Conservation (phyloP, 2,888 invertebrate species). For the Spodoptera exigua region DNA sequence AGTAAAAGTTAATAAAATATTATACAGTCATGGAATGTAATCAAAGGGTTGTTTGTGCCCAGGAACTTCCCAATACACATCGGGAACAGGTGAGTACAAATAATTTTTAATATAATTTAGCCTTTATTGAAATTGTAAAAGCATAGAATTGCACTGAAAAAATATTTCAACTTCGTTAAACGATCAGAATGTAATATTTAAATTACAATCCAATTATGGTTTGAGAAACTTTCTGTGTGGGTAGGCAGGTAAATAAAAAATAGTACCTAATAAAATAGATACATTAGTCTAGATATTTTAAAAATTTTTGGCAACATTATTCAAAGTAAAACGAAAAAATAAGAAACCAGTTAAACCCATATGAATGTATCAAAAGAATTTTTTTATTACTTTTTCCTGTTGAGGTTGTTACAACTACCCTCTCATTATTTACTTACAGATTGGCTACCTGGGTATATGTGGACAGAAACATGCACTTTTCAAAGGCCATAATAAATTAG, state of each 20-base stretch:
- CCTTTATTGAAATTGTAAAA: slow-evolving; percentile 2
- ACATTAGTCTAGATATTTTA: too few relatives aligned
- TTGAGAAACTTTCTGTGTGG: too few relatives aligned
- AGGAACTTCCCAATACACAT: slow-evolving; percentile 69
- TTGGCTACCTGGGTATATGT: slow-evolving; percentile 82
- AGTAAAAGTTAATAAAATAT: slow-evolving; percentile 32
- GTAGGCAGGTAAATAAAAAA: too few relatives aligned
- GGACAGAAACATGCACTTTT: slow-evolving; percentile 79
- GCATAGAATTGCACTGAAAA: neutral
- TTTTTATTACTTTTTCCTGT: too few relatives aligned
- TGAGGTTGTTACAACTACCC: neutral
- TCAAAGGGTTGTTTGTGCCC: slow-evolving; percentile 78
- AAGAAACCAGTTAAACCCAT: too few relatives aligned
- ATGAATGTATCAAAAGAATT: too few relatives aligned
- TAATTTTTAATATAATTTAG: neutral
- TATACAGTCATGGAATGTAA: slow-evolving; percentile 79
- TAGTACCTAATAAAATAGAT: too few relatives aligned
- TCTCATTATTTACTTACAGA: slow-evolving; percentile 66
- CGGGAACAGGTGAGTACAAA: slow-evolving; percentile 75
- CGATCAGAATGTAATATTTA: too few relatives aligned
- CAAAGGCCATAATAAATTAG: slow-evolving; percentile 82
- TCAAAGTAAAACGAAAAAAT: too few relatives aligned
- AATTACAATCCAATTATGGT: too few relatives aligned
- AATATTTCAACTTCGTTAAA: too few relatives aligned
- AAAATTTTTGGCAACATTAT: too few relatives aligned